phyloP scores from a whole-genome alignment of 2,888 invertebrate genomes.

The Watsonalla cultraria region DNA sequence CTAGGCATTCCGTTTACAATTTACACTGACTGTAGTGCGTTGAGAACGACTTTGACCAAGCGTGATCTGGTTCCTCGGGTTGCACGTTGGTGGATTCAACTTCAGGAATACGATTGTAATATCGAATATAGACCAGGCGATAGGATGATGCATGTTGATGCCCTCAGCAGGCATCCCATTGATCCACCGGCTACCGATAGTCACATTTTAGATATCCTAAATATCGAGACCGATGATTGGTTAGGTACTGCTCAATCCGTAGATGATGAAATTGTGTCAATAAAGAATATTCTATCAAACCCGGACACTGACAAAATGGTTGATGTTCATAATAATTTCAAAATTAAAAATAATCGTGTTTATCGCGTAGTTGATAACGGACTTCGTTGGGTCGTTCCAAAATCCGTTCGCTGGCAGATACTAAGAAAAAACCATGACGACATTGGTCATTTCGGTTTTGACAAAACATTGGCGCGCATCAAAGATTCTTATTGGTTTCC shows the following conservation, averaged over 20 bases:
- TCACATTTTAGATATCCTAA: background rate
- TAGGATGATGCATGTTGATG: constrained; percentile 27
- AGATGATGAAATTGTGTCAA: constrained; percentile 13
- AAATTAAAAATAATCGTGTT: constrained; percentile 13
- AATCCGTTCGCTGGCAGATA: constrained; percentile 19
- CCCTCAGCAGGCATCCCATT: constrained; percentile 21
- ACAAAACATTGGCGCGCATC: constrained; percentile 11
- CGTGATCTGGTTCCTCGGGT: constrained; percentile 18
- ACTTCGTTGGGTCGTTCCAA: constrained; percentile 20
- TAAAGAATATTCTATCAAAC: constrained; percentile 9
- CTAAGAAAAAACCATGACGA: constrained; percentile 19
- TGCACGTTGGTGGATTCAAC: constrained; percentile 30
- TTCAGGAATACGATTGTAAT: constrained; percentile 27
- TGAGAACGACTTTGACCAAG: constrained; percentile 14
- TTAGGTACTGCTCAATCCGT: constrained; percentile 10
- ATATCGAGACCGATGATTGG: constrained; percentile 7
- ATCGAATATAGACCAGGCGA: constrained; percentile 26
- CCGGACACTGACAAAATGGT: constrained; percentile 2
- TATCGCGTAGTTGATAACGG: constrained; percentile 9
- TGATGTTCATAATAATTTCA: constrained; percentile 16
- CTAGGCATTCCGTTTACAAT: constrained; percentile 19
- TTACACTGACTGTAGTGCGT: constrained; percentile 19
- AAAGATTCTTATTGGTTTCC: constrained; percentile 4
- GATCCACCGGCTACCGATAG: background rate
- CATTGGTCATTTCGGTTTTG: constrained; percentile 16